phyloP scores from a whole-genome alignment of 2,113 vertebrate genomes.

The Willisornis vidua region DNA sequence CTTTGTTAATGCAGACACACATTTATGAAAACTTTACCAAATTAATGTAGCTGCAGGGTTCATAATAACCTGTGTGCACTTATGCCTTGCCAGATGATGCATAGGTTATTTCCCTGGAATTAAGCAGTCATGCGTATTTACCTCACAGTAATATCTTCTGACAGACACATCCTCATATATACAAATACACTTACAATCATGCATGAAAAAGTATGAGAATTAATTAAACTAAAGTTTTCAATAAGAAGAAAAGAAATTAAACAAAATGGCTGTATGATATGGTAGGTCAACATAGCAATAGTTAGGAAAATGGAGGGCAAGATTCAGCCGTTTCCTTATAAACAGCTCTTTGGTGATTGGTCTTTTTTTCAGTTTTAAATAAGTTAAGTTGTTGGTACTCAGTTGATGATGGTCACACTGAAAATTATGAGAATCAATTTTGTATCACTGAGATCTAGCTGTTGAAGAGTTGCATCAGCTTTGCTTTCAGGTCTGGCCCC shows the following conservation, averaged over 20 bases:
- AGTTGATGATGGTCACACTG: background rate
- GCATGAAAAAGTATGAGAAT: background rate
- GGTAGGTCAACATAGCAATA: background rate
- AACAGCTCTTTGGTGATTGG: background rate
- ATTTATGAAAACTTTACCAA: constrained; percentile 27
- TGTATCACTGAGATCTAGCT: background rate
- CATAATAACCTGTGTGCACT: constrained; percentile 19
- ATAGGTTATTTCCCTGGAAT: constrained; percentile 51
- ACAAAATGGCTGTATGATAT: accelerated
- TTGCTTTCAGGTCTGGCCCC: background rate
- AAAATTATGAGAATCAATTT: background rate
- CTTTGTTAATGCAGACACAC: background rate
- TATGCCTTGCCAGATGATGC: background rate
- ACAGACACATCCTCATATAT: background rate
- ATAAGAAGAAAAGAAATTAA: background rate
- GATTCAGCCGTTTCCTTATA: background rate
- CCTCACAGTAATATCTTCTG: constrained; percentile 14
- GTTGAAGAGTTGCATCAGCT: background rate
- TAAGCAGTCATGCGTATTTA: constrained; percentile 16
- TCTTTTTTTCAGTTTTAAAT: background rate
- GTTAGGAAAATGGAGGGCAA: background rate
- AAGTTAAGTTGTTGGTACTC: background rate
- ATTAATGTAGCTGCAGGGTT: constrained; percentile 23
- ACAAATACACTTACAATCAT: background rate
- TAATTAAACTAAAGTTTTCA: background rate